Conservation (phyloP, 1,140 invertebrate species). For the Arion vulgaris region DNA sequence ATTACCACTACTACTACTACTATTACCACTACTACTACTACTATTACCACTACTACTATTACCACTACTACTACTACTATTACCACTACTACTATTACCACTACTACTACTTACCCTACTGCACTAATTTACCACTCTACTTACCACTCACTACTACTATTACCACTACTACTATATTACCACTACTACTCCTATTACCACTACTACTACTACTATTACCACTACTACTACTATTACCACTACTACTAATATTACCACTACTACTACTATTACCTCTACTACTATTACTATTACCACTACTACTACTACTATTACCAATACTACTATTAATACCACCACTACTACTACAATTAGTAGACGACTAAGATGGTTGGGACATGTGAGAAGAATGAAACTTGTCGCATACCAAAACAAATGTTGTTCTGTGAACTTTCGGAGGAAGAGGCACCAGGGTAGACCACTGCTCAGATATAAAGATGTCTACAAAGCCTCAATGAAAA, state of each 20-base stretch:
- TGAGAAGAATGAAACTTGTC: too few species aligned
- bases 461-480: too few species aligned
- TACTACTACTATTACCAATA: constrained; percentile 11
- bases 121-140: neutral
- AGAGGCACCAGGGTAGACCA: too few species aligned
- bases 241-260: neutral
- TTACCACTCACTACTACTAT: neutral
- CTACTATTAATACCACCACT: constrained; percentile 14
- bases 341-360: too few species aligned
- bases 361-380: too few species aligned
- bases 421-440: too few species aligned
- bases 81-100: neutral
- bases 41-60: neutral
- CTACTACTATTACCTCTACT: neutral
- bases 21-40: neutral
- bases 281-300: constrained; percentile 11
- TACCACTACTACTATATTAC: constrained; percentile 15
- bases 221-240: constrained; percentile 20
- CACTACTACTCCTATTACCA: constrained; percentile 19
- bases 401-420: too few species aligned
- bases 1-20: neutral
- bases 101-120: neutral
- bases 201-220: constrained; percentile 27
- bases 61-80: neutral
- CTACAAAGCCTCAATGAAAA: too few species aligned